phyloP scores from a whole-genome alignment of 2,888 invertebrate genomes.

The Parelbella ahira region DNA sequence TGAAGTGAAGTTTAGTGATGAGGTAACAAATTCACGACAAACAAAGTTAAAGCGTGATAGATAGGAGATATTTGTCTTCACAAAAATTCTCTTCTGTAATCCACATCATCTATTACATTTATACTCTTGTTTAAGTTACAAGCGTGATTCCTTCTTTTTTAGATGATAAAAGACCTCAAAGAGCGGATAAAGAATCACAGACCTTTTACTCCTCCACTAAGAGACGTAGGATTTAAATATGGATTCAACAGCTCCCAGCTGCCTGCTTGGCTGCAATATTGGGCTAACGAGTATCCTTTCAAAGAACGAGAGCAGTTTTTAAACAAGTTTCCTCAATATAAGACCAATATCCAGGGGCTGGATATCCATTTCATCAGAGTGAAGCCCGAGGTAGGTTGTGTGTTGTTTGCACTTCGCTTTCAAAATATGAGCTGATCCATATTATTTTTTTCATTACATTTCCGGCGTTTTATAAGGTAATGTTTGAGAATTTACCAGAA shows the following conservation, averaged over 20 bases:
- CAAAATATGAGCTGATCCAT: no score
- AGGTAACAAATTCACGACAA: no score
- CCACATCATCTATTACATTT: no score
- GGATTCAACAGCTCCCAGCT: slow-evolving; percentile 87
- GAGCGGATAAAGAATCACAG: slow-evolving; percentile 30
- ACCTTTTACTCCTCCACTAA: slow-evolving; percentile 67
- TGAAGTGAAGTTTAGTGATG: slow-evolving; percentile 69
- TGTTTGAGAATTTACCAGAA: no score
- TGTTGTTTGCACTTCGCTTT: no score
- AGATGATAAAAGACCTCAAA: slow-evolving; percentile 35
- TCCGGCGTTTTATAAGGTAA: no score
- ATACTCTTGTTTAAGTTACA: no score
- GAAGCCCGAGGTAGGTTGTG: slow-evolving; percentile 58
- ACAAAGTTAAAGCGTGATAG: no score
- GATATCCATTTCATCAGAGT: slow-evolving; percentile 85
- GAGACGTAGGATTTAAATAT: slow-evolving; percentile 84
- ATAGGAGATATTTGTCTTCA: no score
- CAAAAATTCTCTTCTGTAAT: no score
- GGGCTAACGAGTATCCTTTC: slow-evolving; percentile 86
- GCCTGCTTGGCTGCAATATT: slow-evolving; percentile 84
- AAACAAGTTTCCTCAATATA: slow-evolving; percentile 86
- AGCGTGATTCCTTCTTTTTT: background rate
- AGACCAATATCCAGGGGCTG: slow-evolving; percentile 84
- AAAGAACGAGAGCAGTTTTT: slow-evolving; percentile 82
- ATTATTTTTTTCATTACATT: no score